These are phyloP conservation scores for Deroplatys truncata DNA, from an alignment of 2,888 invertebrate species.

Conservation along the genomic window DNA sequence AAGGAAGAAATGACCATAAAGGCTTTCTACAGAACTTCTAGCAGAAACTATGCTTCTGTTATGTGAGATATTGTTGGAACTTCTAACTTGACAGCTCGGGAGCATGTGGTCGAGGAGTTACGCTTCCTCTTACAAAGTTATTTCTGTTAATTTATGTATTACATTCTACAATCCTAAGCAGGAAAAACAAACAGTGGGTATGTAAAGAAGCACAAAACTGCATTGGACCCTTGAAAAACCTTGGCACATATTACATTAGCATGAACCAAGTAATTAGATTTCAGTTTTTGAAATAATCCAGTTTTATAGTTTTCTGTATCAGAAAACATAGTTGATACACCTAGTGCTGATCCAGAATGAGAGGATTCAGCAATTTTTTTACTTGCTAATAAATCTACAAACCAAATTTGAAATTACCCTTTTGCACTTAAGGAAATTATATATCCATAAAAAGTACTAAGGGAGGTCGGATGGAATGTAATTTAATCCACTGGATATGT, in stretches of 20 bases:
- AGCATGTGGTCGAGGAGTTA: neutral
- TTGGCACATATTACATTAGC: conserved; percentile 10
- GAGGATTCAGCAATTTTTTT: conserved; percentile 8
- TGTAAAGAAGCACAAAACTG: neutral
- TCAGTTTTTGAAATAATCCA: conserved; percentile 26
- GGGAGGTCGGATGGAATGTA: neutral
- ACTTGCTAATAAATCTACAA: conserved; percentile 16
- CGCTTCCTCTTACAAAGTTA: neutral
- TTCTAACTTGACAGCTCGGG: neutral
- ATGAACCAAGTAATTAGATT: conserved; percentile 11
- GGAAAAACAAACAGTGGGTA: neutral
- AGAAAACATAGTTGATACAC: conserved; percentile 22
- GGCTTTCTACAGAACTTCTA: neutral
- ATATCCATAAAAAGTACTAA: neutral
- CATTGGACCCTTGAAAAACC: neutral
- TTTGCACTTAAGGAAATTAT: conserved; percentile 3
- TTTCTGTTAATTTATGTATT: neutral
- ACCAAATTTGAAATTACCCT: conserved; percentile 14
- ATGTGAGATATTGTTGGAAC: neutral
- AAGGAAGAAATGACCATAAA: neutral
- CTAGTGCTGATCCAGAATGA: conserved; percentile 7
- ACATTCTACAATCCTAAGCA: neutral
- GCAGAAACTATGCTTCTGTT: neutral
- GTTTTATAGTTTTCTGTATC: conserved; percentile 35
- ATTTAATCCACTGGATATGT: neutral